Percentiles rank a stretch among this genome's conserved stretches.
Evolutionary conservation across 2,113 vertebrate species (phyloP).

Genomic region (Halichoeres trimaculatus): DNA sequence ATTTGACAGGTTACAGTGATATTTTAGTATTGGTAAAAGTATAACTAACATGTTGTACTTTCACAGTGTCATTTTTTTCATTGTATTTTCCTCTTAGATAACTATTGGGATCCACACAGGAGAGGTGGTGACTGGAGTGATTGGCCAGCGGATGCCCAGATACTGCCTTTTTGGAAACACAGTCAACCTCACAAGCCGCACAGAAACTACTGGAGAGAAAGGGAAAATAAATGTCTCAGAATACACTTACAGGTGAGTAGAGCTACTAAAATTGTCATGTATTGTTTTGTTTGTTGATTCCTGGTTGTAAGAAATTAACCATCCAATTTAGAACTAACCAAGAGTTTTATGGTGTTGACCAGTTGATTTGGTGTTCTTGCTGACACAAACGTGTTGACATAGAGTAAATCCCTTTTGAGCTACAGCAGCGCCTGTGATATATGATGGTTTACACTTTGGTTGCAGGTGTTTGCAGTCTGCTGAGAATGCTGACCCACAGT

Average conservation of each 20-base stretch:
- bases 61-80: not conserved
- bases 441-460: constrained; percentile 6
- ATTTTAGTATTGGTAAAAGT: not conserved
- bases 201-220: constrained; percentile 97
- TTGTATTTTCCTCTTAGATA: constrained; percentile 83
- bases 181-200: constrained; percentile 97
- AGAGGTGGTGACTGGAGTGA: constrained; percentile 98
- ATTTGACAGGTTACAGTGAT: not conserved
- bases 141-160: constrained; percentile 98
- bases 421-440: not conserved
- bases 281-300: not conserved
- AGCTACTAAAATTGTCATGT: not conserved
- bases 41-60: too few relatives aligned
- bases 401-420: not conserved
- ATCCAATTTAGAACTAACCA: too few relatives aligned
- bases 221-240: constrained; percentile 97
- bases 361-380: constrained; percentile 7
- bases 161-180: constrained; percentile 99
- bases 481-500: constrained; percentile 96
- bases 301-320: not conserved
- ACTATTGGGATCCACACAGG: constrained; percentile 98
- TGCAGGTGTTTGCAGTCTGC: constrained; percentile 93
- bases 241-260: constrained; percentile 92
- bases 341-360: not conserved
- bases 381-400: not conserved